These are phyloP conservation scores for Hesperia comma DNA, from an alignment of 2,888 invertebrate species.

Conservation along the genomic window DNA sequence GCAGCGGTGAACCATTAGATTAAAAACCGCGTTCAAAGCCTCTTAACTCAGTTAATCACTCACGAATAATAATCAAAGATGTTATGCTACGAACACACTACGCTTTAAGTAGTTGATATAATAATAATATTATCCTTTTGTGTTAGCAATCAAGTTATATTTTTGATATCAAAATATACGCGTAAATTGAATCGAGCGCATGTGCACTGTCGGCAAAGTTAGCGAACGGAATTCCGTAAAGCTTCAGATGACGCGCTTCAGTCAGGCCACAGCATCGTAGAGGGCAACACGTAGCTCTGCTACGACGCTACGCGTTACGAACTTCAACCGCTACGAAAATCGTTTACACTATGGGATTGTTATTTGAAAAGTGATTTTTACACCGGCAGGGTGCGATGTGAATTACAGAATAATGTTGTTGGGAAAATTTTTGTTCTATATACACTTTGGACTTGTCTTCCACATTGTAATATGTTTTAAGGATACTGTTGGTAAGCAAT, in stretches of 20 bases:
- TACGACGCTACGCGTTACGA: constrained; percentile 59
- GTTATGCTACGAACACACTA: no score
- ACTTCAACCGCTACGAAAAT: constrained; percentile 56
- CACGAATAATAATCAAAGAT: no score
- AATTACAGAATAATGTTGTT: constrained; percentile 76
- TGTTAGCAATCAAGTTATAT: background rate
- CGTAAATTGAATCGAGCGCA: constrained; percentile 57
- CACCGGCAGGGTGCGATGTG: constrained; percentile 66
- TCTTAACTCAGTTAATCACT: no score
- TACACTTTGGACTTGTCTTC: constrained; percentile 82
- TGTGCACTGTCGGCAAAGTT: constrained; percentile 66
- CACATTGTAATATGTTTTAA: constrained; percentile 82
- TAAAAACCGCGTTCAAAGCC: no score
- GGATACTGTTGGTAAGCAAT: constrained; percentile 75
- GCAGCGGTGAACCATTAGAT: no score
- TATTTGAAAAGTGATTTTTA: constrained; percentile 37
- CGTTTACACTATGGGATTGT: constrained; percentile 29
- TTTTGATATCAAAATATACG: constrained; percentile 37
- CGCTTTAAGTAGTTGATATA: no score
- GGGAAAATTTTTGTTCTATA: constrained; percentile 78
- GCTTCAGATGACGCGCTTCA: constrained; percentile 50
- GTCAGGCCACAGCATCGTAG: constrained; percentile 62
- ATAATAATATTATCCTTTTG: no score
- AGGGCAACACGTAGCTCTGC: constrained; percentile 64
- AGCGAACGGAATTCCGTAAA: constrained; percentile 48